Conservation (phyloP, 2,888 invertebrate species). For the Synergus japonicus region DNA sequence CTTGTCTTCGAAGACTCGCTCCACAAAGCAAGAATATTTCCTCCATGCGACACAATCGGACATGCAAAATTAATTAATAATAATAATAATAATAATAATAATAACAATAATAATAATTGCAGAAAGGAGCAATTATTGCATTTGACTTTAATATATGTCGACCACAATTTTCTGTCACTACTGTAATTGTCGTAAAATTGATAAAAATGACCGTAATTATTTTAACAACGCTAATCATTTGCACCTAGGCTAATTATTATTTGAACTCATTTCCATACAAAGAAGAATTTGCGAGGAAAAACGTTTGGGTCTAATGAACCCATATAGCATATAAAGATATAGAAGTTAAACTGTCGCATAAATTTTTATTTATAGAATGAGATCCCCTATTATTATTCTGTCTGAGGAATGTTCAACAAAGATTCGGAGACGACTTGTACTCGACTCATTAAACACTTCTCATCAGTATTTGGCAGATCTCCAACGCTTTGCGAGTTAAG, state of each 20-base stretch:
- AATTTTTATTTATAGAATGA: neutral
- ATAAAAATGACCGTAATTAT: neutral
- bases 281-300: neutral
- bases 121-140: too few relatives aligned
- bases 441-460: constrained; percentile 38
- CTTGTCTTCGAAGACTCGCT: constrained; percentile 2
- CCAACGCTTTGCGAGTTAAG: constrained; percentile 15
- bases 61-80: neutral
- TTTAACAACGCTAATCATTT: constrained; percentile 18
- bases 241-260: neutral
- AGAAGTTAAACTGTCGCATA: neutral
- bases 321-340: too few relatives aligned
- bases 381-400: constrained; percentile 35
- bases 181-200: too few relatives aligned
- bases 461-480: constrained; percentile 33
- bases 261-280: neutral
- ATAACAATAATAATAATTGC: neutral
- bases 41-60: neutral
- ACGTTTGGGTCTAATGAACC: too few relatives aligned
- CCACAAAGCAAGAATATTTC: constrained; percentile 21
- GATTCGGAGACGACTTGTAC: constrained; percentile 38
- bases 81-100: constrained; percentile 2
- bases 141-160: neutral
- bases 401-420: constrained; percentile 37
- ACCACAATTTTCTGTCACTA: neutral